Evolutionary conservation across 2,113 vertebrate species (phyloP).

Genomic region (Picathartes gymnocephalus): DNA sequence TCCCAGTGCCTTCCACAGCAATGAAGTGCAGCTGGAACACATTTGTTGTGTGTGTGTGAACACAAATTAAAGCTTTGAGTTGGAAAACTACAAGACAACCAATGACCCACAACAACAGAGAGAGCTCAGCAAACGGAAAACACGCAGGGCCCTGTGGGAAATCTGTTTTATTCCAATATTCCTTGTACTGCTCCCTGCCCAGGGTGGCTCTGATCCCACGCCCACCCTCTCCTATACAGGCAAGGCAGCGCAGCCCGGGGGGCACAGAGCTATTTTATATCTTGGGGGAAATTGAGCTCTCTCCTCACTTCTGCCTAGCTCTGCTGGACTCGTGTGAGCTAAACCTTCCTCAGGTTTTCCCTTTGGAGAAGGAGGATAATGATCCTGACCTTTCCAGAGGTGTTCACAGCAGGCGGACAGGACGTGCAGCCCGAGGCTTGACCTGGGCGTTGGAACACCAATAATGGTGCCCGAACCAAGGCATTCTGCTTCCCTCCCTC

Average conservation of each 20-base stretch:
- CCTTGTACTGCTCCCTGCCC: not conserved
- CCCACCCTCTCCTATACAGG: not conserved
- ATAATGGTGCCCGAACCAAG: not conserved
- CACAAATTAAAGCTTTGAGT: not conserved
- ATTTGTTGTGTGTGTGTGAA: not conserved
- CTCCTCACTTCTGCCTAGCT: not conserved
- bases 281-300: not conserved
- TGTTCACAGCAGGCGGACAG: not conserved
- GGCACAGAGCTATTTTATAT: not conserved
- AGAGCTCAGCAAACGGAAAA: not conserved
- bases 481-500: not conserved
- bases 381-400: not conserved
- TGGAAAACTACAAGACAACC: not conserved
- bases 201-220: not conserved
- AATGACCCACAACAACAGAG: not conserved
- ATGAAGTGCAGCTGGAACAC: not conserved
- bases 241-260: accelerated
- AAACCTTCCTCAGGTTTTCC: not conserved
- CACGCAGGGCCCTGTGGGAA: not conserved
- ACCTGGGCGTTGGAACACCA: not conserved
- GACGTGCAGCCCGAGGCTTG: not conserved
- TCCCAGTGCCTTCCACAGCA: not conserved
- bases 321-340: not conserved
- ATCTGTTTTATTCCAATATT: not conserved
- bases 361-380: not conserved